phyloP scores from a whole-genome alignment of 2,888 invertebrate species.

The Diarsia brunnea region DNA sequence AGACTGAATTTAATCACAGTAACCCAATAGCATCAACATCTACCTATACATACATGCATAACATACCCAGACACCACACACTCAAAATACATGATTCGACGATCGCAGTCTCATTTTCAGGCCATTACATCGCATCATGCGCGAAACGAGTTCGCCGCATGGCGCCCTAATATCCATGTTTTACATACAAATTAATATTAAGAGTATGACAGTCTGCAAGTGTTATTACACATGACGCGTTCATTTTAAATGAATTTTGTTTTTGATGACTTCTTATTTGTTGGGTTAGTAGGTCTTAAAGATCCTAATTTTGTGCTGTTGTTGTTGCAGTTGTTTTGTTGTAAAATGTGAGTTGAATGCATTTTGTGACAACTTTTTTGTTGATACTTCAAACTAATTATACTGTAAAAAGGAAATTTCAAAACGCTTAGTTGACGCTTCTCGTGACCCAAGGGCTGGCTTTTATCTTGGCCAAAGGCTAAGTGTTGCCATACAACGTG shows the following conservation, averaged over 20 bases:
- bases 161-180: constrained; percentile 67
- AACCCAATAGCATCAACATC: neutral
- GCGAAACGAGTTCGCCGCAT: constrained; percentile 69
- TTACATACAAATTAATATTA: constrained; percentile 71
- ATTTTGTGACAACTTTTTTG: neutral
- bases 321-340: constrained; percentile 26
- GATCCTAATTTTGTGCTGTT: constrained; percentile 15
- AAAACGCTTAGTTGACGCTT: no score
- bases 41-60: neutral
- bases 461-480: no score
- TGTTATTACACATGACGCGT: constrained; percentile 60
- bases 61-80: constrained; percentile 38
- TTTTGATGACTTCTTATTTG: constrained; percentile 36
- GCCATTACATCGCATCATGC: constrained; percentile 72
- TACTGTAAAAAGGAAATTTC: no score
- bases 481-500: no score
- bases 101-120: constrained; percentile 76
- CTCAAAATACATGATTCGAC: constrained; percentile 53
- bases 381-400: neutral
- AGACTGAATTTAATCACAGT: constrained; percentile 26
- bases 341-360: neutral
- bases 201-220: constrained; percentile 64
- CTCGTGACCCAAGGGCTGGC: no score
- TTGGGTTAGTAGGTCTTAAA: constrained; percentile 21
- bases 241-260: constrained; percentile 52